Percentiles rank a stretch among this genome's conserved stretches.
Evolutionary conservation across 64 coral and sea anemone genomes (phyloP).

Genomic region (Acropora yongei): DNA sequence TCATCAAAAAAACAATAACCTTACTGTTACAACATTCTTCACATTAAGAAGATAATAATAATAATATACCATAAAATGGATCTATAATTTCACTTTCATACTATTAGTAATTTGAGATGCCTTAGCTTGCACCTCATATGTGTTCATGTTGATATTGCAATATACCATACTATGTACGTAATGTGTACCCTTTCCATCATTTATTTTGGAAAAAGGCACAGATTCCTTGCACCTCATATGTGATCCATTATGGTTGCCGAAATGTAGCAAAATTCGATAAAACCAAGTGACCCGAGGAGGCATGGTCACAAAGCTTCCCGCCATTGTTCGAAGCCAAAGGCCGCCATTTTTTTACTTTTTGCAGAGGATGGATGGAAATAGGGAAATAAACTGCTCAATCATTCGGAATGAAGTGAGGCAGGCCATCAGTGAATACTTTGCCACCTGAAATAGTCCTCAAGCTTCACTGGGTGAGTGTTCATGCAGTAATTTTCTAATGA

Average conservation of each 20-base stretch:
- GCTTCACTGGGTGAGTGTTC: neutral
- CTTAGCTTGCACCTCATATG: neutral
- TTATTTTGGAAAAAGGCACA: neutral
- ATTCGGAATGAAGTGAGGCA: slow-evolving; percentile 22
- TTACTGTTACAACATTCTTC: no score
- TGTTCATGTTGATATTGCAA: neutral
- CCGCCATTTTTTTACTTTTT: no score
- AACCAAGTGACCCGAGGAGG: neutral
- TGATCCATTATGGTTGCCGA: slow-evolving; percentile 67
- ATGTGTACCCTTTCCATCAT: neutral
- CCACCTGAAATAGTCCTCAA: slow-evolving; percentile 1
- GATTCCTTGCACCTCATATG: no score
- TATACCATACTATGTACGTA: neutral
- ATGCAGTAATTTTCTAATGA: slow-evolving; percentile 20
- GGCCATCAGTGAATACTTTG: slow-evolving; percentile 6
- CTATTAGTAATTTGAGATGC: neutral
- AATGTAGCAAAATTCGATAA: slow-evolving; percentile 83
- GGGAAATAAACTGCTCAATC: neutral
- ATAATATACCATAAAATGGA: slow-evolving; percentile 3
- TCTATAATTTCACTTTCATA: slow-evolving; percentile 1
- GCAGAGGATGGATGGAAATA: no score
- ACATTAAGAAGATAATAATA: no score
- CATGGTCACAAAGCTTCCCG: no score
- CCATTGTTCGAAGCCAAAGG: no score
- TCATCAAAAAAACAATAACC: neutral